A percentile compares a stretch with the other conserved stretches of the same genome.
These are phyloP conservation scores for Lophotis ruficrista DNA, from an alignment of 2,113 vertebrate species.

Conservation along the genomic window DNA sequence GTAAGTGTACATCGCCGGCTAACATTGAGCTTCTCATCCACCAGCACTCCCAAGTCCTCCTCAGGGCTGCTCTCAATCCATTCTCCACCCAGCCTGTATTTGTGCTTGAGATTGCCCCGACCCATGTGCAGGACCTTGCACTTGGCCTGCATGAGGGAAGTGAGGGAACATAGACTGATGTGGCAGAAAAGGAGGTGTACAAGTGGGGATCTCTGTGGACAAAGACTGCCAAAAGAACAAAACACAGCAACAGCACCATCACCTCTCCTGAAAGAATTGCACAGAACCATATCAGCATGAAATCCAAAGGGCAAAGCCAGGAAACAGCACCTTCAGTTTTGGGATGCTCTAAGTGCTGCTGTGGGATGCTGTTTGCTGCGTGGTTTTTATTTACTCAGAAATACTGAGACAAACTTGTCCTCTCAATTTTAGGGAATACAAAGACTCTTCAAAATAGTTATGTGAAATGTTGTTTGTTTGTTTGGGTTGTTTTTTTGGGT, in stretches of 20 bases:
- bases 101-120: too few species aligned
- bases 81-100: too few species aligned
- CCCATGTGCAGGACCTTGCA: too few species aligned
- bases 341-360: neutral
- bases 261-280: neutral
- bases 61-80: too few species aligned
- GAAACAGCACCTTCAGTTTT: neutral
- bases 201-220: neutral
- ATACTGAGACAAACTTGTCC: neutral
- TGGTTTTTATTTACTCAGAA: neutral
- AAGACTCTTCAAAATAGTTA: neutral
- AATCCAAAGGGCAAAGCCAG: neutral
- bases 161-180: neutral
- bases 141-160: too few species aligned
- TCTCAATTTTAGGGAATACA: neutral
- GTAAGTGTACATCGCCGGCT: too few species aligned
- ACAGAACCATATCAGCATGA: fast-evolving
- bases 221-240: neutral
- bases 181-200: neutral
- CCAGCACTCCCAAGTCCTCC: too few species aligned
- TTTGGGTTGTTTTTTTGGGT: too few species aligned
- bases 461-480: fast-evolving
- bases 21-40: too few species aligned
- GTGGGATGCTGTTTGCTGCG: neutral
- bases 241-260: neutral